Base-by-base conservation (phyloP, 2,888 invertebrate genomes). In the Eupithecia insigniata region DNA sequence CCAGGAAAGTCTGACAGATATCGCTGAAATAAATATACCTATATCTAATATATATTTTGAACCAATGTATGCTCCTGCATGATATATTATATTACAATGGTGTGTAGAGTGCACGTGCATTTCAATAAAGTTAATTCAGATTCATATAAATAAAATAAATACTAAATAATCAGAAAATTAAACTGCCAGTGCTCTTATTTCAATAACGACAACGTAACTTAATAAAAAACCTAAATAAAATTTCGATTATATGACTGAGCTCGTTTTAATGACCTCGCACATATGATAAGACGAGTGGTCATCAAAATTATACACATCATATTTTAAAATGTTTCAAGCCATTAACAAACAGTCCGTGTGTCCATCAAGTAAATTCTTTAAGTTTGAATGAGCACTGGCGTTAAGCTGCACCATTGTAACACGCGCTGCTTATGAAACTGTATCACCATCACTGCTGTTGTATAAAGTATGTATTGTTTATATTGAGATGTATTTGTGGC, bases 51-150 rank as follows among this genome's bases (percentile, higher is more conserved):
- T 51, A 7, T 76, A 80, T 76, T 78, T 77, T 76, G 85, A 85
- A 86, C 84, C 85, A 85, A 83, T 84, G 80, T 84, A 82, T 82
- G 83, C 83, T 83, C 80, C 79, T 82, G 86, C 85, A 85, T 85
- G 85, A 78, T 77, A 76, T 70, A 51, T 67, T 77, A 76, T 70
- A 51, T 67, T 69, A 73, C 79, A 82, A 73, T 78, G 79, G 80
- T 83, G 81, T 81, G 76, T 72, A 36, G 61, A 66, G 65, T 73
- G 32, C 67, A 64, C 34, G 64, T 26, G 26, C 36, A 22, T 34
- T 62, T 32, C 61, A 62, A 34, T 62, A 34, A 62, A 34, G n/a
- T 32, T 18, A 58, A 22, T 60, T 6, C 18, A 61, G 51, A 51
- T 51, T 22, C 8, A 51, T 51, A 18, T 51, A 0, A 55, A 26